Evolutionary conservation across 2,888 invertebrate genomes (phyloP).

Genomic region (Carcina quercana): DNA sequence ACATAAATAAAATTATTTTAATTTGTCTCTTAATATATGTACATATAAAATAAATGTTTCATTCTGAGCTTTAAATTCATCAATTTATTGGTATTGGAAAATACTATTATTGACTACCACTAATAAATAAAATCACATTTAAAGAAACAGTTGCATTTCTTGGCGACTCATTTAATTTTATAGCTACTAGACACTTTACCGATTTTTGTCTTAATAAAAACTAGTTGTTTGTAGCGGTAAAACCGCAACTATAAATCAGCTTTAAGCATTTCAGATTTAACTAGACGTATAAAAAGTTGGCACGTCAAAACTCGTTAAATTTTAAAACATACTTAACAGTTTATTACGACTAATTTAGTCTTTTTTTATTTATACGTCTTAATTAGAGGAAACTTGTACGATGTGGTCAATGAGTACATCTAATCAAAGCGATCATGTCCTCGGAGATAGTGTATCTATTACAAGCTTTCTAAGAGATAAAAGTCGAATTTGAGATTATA

Average conservation of each 20-base stretch:
- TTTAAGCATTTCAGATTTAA: conserved; percentile 4
- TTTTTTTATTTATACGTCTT: conserved; percentile 40
- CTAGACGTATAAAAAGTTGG: conserved; percentile 27
- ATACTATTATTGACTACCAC: too few species aligned
- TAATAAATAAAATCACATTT: too few species aligned
- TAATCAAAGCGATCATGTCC: conserved; percentile 63
- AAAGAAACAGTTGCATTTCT: too few species aligned
- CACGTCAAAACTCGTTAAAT: conserved; percentile 30
- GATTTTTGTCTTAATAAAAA: too few species aligned
- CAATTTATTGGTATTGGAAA: too few species aligned
- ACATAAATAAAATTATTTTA: too few species aligned
- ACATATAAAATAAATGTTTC: too few species aligned
- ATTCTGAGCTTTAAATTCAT: too few species aligned
- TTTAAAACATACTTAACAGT: conserved; percentile 25
- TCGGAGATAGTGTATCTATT: conserved; percentile 55
- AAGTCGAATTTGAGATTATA: conserved; percentile 64
- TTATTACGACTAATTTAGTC: conserved; percentile 27
- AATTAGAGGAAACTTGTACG: conserved; percentile 36
- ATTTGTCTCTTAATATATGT: too few species aligned
- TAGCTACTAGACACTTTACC: too few species aligned
- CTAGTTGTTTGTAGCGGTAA: too few species aligned
- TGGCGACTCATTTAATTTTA: too few species aligned
- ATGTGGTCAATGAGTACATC: conserved; percentile 26
- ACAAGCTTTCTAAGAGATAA: conserved; percentile 67
- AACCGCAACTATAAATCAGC: conserved; percentile 3